Evolutionary conservation across 2,113 vertebrate species (phyloP).

Genomic region (Pachypanchax playfairii): DNA sequence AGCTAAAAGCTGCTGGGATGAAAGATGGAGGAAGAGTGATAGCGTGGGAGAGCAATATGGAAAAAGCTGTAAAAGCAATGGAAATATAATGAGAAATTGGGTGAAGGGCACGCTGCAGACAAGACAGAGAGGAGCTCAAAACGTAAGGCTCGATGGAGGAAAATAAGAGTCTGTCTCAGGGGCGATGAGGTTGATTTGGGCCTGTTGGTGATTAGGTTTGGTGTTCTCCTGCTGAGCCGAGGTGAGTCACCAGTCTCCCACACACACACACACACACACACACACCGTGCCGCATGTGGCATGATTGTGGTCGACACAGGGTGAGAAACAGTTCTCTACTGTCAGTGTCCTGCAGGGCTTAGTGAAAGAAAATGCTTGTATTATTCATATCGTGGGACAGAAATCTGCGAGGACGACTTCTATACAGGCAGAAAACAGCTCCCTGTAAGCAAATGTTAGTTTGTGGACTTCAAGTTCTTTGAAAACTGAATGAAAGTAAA

Average conservation of each 20-base stretch:
- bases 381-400: not conserved
- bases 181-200: constrained; percentile 55
- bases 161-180: constrained; percentile 42
- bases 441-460: not conserved
- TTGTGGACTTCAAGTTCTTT: not conserved
- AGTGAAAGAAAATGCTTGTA: constrained; percentile 3
- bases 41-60: constrained; percentile 13
- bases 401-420: not conserved
- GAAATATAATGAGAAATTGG: constrained; percentile 58
- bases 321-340: constrained; percentile 27
- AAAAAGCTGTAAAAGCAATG: constrained; percentile 45
- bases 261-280: constrained; percentile 24
- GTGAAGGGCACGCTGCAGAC: constrained; percentile 19
- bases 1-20: constrained; percentile 46
- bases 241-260: constrained; percentile 66
- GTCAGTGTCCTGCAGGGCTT: constrained; percentile 28
- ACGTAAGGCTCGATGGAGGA: constrained; percentile 25
- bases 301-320: constrained; percentile 15
- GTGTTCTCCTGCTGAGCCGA: constrained; percentile 40
- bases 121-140: constrained; percentile 18
- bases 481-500: not conserved
- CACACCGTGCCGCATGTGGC: constrained; percentile 13
- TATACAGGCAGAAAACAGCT: constrained; percentile 10
- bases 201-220: constrained; percentile 62
- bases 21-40: constrained; percentile 25